A percentile compares a stretch with the other conserved stretches of the same genome.
These are phyloP conservation scores for Aulostomus chinensis DNA, from an alignment of 2,797 vertebrate genomes.

Conservation along the genomic window DNA sequence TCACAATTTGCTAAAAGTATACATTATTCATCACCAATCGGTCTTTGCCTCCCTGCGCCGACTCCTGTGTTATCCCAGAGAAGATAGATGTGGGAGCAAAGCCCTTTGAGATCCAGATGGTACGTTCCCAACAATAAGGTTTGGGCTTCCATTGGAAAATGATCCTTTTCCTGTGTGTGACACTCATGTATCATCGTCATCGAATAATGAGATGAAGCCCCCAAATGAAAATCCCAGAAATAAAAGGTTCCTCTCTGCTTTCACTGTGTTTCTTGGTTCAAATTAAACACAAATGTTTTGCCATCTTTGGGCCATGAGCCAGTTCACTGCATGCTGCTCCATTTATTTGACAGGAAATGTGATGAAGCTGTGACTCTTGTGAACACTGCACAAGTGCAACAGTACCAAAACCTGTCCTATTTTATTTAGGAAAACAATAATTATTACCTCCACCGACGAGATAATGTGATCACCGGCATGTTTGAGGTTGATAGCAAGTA, in stretches of 20 bases:
- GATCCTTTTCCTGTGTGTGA: conserved; percentile 68
- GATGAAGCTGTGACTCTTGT: conserved; percentile 8
- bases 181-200: conserved; percentile 72
- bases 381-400: too few species aligned
- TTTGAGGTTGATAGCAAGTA: too few species aligned
- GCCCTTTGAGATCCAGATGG: conserved; percentile 83
- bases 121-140: conserved; percentile 81
- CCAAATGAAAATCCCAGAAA: conserved; percentile 51
- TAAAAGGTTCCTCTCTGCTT: conserved; percentile 17
- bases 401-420: too few species aligned
- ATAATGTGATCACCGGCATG: too few species aligned
- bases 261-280: conserved; percentile 6
- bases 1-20: conserved; percentile 74
- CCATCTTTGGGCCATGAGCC: too few species aligned
- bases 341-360: not conserved
- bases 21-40: conserved; percentile 80
- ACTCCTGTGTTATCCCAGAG: conserved; percentile 62
- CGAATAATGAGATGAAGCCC: conserved; percentile 58
- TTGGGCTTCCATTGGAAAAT: conserved; percentile 78
- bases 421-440: too few species aligned
- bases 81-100: conserved; percentile 77
- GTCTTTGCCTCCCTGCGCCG: conserved; percentile 66
- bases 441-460: conserved; percentile 41
- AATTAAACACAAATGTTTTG: conserved; percentile 30
- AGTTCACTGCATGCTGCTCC: not conserved